Evolutionary conservation across 2,113 vertebrate species (phyloP).

Genomic region (Gymnorhina tibicen): DNA sequence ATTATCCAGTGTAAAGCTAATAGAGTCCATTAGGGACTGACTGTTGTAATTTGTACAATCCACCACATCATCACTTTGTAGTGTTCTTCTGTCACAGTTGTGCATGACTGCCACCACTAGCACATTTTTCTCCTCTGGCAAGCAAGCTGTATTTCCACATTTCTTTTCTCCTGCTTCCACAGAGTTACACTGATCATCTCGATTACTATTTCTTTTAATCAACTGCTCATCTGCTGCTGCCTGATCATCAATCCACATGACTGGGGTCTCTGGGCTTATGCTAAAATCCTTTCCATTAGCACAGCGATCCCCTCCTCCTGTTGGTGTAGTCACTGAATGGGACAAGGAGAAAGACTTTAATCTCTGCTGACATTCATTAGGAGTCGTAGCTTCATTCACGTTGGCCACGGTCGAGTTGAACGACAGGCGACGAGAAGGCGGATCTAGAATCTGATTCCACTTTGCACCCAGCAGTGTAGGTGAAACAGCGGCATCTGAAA

Average conservation of each 20-base stretch:
- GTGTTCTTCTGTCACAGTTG: constrained; percentile 72
- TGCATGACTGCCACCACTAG: constrained; percentile 78
- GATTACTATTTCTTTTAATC: constrained; percentile 63
- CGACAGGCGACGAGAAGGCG: constrained; percentile 77
- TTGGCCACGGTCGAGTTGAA: constrained; percentile 80
- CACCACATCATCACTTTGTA: constrained; percentile 61
- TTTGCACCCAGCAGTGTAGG: constrained; percentile 87
- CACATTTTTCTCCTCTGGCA: constrained; percentile 76
- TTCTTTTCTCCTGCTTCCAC: constrained; percentile 64
- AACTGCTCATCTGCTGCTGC: constrained; percentile 73
- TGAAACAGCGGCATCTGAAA: constrained; percentile 88
- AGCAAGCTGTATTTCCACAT: constrained; percentile 56
- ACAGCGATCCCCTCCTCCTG: constrained; percentile 59
- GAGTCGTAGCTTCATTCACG: constrained; percentile 75
- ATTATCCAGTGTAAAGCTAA: constrained; percentile 74
- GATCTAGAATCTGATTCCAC: constrained; percentile 94
- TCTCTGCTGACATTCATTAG: constrained; percentile 79
- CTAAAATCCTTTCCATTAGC: constrained; percentile 74
- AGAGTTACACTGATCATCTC: constrained; percentile 55
- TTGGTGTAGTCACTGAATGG: constrained; percentile 56
- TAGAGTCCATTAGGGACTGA: constrained; percentile 69
- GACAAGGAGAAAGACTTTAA: constrained; percentile 80
- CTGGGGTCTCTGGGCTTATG: constrained; percentile 69
- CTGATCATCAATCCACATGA: constrained; percentile 83
- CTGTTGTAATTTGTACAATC: constrained; percentile 71